Evolutionary conservation across 2,888 invertebrate genomes (phyloP).

Genomic region (Pachliopta kotzebuea): DNA sequence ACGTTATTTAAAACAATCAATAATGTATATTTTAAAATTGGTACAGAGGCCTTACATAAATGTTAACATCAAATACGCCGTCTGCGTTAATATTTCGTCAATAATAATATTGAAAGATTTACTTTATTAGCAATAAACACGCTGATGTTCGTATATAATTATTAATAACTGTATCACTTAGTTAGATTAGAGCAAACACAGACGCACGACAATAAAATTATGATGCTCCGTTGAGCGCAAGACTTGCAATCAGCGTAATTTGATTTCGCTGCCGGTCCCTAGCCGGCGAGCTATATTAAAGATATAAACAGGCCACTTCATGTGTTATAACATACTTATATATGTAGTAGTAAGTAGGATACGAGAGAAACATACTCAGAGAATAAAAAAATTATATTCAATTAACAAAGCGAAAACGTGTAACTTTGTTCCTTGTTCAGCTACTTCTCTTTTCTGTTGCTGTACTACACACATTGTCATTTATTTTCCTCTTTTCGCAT

Average conservation of each 20-base stretch:
- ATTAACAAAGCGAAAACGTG: no score
- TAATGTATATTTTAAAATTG: background rate
- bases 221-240: constrained; percentile 47
- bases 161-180: constrained; percentile 32
- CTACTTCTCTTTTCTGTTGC: no score
- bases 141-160: constrained; percentile 22
- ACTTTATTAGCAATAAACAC: constrained; percentile 6
- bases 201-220: constrained; percentile 42
- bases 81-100: background rate
- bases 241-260: constrained; percentile 44
- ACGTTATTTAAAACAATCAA: background rate
- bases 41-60: background rate
- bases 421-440: no score
- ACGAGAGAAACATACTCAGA: background rate
- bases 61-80: background rate
- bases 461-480: no score
- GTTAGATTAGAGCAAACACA: constrained; percentile 31
- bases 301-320: constrained; percentile 30
- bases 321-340: constrained; percentile 26
- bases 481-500: no score
- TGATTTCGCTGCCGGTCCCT: constrained; percentile 33
- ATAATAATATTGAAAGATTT: constrained; percentile 2
- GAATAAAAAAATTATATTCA: background rate
- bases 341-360: background rate
- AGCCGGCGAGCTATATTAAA: constrained; percentile 27